Base-by-base conservation (phyloP, 2,888 invertebrate species). In the Tyria jacobaeae region DNA sequence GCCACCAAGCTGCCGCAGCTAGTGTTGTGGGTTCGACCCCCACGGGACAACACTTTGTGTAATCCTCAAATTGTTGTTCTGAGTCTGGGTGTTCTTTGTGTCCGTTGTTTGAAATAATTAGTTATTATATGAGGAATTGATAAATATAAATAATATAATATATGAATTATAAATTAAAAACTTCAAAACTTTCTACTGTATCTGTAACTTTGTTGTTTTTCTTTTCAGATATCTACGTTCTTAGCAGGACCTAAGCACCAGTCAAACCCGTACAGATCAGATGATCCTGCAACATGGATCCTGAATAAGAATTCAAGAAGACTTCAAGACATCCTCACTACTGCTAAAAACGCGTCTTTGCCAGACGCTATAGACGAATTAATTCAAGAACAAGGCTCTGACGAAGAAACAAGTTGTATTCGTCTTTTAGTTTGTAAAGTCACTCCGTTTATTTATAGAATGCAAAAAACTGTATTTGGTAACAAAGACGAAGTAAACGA, bases 401-500 rank as follows among this genome's bases (percentile, higher is more conserved):
- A 94, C 10, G 92, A 95, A 64, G 96, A 96, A 73, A 96, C 95
- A 0, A 95, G 95, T 56, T 97, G 97, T 75, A 92, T 97, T 3
- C 95, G 96, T 78, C 89, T 97, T 35, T 87, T 98, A 37, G 89
- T 97, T 66, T 98, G 98, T 83, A 97, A 97, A 90, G 95, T 95
- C 68, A 95, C 96, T 0, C 97, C 97, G 0, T 95, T 97, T 65
- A 95, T 98, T 65, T 94, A 95, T 90, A 96, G 96, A 71, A 97
- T 97, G 95, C 97, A 98, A 81, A 94, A 94, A 62, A 95, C 96
- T n/a, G 93, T 94, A 0, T 89, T 97, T 62, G 94, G 89, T 14
- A 83, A 85, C 10, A 82, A 84, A 73, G 80, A 85, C 39, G 81
- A 82, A 21, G 81, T 71, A 37, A 83, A 82, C 17, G 84, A 85